These are phyloP conservation scores for Osmerus mordax DNA, from an alignment of 2,113 vertebrate genomes.

Conservation along the genomic window DNA sequence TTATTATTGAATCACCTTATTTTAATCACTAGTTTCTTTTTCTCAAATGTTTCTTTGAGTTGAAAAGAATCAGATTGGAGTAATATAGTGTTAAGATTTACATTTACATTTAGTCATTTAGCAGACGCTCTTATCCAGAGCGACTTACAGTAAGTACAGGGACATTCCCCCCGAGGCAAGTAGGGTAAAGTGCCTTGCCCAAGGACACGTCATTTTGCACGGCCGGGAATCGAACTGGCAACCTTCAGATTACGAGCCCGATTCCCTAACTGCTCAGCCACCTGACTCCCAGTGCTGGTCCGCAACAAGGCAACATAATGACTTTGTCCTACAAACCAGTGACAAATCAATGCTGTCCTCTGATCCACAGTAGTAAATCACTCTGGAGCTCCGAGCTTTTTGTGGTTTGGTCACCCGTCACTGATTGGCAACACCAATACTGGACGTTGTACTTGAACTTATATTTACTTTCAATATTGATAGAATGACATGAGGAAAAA, in stretches of 20 bases:
- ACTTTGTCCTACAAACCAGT: slow-evolving; percentile 60
- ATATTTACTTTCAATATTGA: not conserved
- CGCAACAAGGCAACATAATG: slow-evolving; percentile 47
- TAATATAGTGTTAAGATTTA: slow-evolving; percentile 23
- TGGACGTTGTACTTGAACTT: not conserved
- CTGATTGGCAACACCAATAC: not conserved
- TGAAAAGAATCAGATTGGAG: slow-evolving; percentile 32
- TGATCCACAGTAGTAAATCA: not conserved
- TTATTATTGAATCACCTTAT: slow-evolving; percentile 46
- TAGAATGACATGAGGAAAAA: too few relatives aligned
- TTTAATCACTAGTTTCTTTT: slow-evolving; percentile 51
- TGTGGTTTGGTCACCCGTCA: not conserved
- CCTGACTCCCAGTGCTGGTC: slow-evolving; percentile 23
- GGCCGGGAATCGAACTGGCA: too few relatives aligned
- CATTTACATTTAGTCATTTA: too few relatives aligned
- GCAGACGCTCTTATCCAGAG: too few relatives aligned
- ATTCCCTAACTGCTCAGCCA: too few relatives aligned
- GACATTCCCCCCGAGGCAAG: too few relatives aligned
- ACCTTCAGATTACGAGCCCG: too few relatives aligned
- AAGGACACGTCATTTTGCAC: too few relatives aligned
- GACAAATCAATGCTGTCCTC: slow-evolving; percentile 56
- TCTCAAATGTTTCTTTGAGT: slow-evolving; percentile 36
- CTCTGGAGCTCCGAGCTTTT: not conserved
- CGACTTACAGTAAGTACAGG: too few relatives aligned
- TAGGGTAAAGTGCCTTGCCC: too few relatives aligned